Conservation (phyloP, 2,797 vertebrate genomes). For the Pangasius djambal region DNA sequence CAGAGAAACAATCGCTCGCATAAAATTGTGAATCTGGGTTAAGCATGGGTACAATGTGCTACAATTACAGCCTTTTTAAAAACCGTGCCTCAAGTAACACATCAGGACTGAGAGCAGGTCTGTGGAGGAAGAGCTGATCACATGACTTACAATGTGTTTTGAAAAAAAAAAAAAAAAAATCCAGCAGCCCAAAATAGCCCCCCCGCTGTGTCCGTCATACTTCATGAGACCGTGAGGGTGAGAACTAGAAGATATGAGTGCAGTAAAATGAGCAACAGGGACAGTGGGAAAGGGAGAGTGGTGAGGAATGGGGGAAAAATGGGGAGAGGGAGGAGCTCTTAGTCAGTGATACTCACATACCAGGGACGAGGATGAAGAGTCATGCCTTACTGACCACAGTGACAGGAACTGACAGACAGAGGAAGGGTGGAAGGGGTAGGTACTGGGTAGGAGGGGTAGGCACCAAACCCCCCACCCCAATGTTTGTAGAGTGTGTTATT, state of each 20-base stretch:
- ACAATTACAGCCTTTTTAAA: not conserved
- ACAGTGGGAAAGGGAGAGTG: constrained; percentile 17
- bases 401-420: constrained; percentile 61
- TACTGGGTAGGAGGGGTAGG: constrained; percentile 57
- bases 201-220: constrained; percentile 64
- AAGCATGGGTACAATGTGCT: not conserved
- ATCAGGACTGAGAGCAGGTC: constrained; percentile 6
- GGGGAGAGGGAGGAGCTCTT: constrained; percentile 15
- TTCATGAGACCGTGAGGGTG: not conserved
- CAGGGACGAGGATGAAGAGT: constrained; percentile 52
- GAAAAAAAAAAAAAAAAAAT: constrained; percentile 53
- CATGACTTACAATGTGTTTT: constrained; percentile 41
- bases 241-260: not conserved
- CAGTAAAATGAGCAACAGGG: not conserved
- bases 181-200: constrained; percentile 75
- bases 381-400: constrained; percentile 73
- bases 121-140: constrained; percentile 1
- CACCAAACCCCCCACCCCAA: not conserved
- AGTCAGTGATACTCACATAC: constrained; percentile 38
- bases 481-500: constrained; percentile 20
- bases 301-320: constrained; percentile 14
- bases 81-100: not conserved
- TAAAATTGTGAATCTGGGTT: not conserved
- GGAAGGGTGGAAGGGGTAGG: constrained; percentile 46
- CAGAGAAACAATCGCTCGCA: not conserved